Evolutionary conservation across 2,888 invertebrate genomes (phyloP).

Genomic region (Xylocampa areola): DNA sequence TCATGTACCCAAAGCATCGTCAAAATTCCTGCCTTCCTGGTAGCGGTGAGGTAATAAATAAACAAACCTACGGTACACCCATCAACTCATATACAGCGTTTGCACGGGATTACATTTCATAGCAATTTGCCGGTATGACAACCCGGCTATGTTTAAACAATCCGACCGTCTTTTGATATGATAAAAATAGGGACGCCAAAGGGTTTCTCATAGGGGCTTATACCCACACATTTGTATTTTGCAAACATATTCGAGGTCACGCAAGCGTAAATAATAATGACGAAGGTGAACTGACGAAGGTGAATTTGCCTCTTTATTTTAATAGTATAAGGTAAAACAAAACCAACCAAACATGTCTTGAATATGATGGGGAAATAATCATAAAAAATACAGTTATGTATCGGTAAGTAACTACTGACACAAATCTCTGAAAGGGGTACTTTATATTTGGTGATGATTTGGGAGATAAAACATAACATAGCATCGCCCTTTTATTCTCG

Average conservation of each 20-base stretch:
- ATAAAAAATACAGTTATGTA: too few species aligned
- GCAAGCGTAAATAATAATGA: constrained; percentile 20
- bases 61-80: constrained; percentile 45
- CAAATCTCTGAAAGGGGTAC: too few species aligned
- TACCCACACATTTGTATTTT: constrained; percentile 26
- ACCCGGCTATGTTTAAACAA: constrained; percentile 58
- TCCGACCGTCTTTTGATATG: constrained; percentile 41
- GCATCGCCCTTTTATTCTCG: too few species aligned
- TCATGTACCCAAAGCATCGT: constrained; percentile 12
- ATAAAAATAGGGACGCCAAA: constrained; percentile 36
- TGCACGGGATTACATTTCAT: constrained; percentile 64
- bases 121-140: constrained; percentile 63
- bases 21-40: constrained; percentile 36
- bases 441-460: too few species aligned
- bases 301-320: background rate
- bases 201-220: constrained; percentile 23
- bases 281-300: background rate
- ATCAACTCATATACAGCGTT: constrained; percentile 58
- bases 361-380: too few species aligned
- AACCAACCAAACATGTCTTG: too few species aligned
- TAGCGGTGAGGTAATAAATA: constrained; percentile 53
- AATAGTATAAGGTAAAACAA: constrained; percentile 1
- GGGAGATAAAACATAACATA: too few species aligned
- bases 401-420: too few species aligned
- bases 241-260: constrained; percentile 30